Conservation (phyloP, 2,888 invertebrate genomes). For the Drosophila histrio region DNA sequence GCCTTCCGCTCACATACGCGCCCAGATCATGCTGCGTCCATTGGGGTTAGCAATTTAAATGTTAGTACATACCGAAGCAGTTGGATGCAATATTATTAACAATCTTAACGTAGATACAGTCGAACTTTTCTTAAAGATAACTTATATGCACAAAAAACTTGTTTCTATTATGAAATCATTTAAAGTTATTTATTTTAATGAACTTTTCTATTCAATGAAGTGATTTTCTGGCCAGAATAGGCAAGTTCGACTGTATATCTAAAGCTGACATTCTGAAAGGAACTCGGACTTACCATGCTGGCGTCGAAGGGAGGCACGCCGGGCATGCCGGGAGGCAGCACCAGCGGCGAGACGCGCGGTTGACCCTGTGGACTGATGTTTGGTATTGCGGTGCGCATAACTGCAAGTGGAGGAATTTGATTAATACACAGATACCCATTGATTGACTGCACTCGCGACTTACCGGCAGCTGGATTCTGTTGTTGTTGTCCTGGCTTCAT, state of each 20-base stretch:
- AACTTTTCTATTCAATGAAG: too few species aligned
- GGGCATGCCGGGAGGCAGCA: conserved; percentile 86
- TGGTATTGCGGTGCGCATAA: conserved; percentile 86
- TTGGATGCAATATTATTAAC: background rate
- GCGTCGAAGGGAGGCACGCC: conserved; percentile 87
- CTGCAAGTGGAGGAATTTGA: conserved; percentile 31
- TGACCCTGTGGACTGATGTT: conserved; percentile 87
- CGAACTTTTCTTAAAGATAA: too few species aligned
- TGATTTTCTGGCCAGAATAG: background rate
- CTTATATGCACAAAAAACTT: too few species aligned
- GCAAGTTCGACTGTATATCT: background rate
- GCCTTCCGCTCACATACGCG: conserved; percentile 83
- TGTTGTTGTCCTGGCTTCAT: conserved; percentile 71
- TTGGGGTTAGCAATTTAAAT: conserved; percentile 30
- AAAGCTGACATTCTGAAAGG: background rate
- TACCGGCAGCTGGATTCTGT: conserved; percentile 84
- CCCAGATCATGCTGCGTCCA: conserved; percentile 87
- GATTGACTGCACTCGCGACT: conserved; percentile 4
- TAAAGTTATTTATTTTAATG: too few species aligned
- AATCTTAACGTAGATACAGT: background rate
- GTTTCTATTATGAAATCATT: too few species aligned
- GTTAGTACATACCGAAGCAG: conserved; percentile 20
- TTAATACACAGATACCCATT: too few species aligned
- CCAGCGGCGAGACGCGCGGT: conserved; percentile 85
- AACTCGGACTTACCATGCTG: conserved; percentile 87